Percentiles rank a stretch among this genome's conserved stretches.
Evolutionary conservation across 2,888 invertebrate species (phyloP).

Genomic region (Noctua comes): DNA sequence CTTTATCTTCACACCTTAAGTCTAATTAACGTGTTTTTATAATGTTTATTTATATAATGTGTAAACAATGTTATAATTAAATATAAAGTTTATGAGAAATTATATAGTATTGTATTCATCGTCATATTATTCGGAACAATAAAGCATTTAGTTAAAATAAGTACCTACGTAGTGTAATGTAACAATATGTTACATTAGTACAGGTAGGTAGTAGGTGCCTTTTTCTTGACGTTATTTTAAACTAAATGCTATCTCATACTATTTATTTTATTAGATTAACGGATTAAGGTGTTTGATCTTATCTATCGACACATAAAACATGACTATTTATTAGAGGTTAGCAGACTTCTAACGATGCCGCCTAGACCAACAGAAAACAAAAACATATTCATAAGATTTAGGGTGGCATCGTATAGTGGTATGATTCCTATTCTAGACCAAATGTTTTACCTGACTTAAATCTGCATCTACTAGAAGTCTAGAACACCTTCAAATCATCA

Average conservation of each 20-base stretch:
- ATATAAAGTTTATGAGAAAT: neutral
- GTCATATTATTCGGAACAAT: neutral
- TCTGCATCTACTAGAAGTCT: neutral
- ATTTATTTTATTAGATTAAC: conserved; percentile 12
- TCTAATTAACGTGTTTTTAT: conserved; percentile 2
- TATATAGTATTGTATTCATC: neutral
- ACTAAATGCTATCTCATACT: neutral
- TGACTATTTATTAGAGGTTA: conserved; percentile 7
- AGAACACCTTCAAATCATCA: neutral
- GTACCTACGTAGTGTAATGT: neutral
- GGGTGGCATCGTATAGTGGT: neutral
- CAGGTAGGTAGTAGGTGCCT: neutral
- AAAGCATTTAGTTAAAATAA: neutral
- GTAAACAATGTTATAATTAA: conserved; percentile 8
- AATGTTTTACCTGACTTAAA: neutral
- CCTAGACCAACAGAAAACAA: conserved; percentile 4
- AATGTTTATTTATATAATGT: conserved; percentile 15
- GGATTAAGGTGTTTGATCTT: conserved; percentile 12
- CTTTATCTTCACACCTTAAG: conserved; percentile 2
- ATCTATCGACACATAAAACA: conserved; percentile 14
- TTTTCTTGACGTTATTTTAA: neutral
- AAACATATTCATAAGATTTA: neutral
- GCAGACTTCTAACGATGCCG: conserved; percentile 25
- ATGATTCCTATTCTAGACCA: neutral
- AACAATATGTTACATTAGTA: no score